Evolutionary conservation across 2,797 vertebrate species (phyloP).

Genomic region (Acrossocheilus wenchowensis): DNA sequence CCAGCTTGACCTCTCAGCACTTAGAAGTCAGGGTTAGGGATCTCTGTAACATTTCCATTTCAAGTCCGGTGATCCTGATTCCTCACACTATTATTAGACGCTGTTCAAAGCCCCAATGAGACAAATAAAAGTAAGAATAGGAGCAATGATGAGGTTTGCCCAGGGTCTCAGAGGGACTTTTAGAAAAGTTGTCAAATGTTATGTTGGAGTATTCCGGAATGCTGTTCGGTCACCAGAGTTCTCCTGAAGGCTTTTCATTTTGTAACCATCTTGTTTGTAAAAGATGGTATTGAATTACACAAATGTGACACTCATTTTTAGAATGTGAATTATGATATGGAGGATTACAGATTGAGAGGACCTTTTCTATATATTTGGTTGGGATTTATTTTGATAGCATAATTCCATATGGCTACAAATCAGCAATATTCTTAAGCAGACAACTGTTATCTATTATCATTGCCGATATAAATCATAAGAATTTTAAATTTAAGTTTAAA

Average conservation of each 20-base stretch:
- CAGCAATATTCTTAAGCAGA: background rate
- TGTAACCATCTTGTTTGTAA: background rate
- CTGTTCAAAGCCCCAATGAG: slow-evolving; percentile 25
- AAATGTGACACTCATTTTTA: background rate
- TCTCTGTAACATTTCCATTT: slow-evolving; percentile 38
- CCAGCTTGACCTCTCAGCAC: slow-evolving; percentile 34
- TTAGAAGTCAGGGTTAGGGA: slow-evolving; percentile 22
- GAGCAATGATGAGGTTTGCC: slow-evolving; percentile 13
- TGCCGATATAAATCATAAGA: background rate
- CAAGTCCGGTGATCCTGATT: slow-evolving; percentile 28
- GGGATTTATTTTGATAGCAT: background rate
- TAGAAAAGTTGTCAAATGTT: slow-evolving; percentile 28
- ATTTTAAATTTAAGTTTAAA: background rate
- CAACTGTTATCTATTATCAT: background rate
- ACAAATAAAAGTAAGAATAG: slow-evolving; percentile 31
- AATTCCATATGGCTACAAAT: background rate
- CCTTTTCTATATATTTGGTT: background rate
- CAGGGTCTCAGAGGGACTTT: slow-evolving; percentile 14
- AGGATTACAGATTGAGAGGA: background rate
- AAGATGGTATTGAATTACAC: background rate
- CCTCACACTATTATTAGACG: slow-evolving; percentile 28
- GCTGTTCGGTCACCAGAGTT: slow-evolving; percentile 4
- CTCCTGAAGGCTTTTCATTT: slow-evolving; percentile 4
- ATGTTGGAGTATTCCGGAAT: slow-evolving; percentile 4
- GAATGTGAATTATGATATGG: background rate